phyloP scores from a whole-genome alignment of 1,140 invertebrate genomes.

The Drosophila yakuba region DNA sequence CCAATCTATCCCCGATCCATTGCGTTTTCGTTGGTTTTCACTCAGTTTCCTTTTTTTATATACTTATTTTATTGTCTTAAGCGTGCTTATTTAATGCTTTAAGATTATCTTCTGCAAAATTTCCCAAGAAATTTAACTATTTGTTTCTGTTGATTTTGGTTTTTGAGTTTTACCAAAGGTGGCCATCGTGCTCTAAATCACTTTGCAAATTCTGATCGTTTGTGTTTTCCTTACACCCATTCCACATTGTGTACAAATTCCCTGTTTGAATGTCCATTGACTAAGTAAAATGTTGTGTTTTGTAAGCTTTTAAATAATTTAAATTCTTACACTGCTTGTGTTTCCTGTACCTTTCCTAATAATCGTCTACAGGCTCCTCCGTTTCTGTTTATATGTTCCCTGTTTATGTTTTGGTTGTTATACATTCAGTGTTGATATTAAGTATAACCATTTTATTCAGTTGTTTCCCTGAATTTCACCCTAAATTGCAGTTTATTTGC shows the following conservation, averaged over 20 bases:
- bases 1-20: not conserved
- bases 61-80: too few relatives aligned
- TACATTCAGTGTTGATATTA: too few relatives aligned
- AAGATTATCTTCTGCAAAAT: not conserved
- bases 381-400: not conserved
- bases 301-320: not conserved
- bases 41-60: not conserved
- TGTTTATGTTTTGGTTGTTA: not conserved
- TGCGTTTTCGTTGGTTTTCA: conserved; percentile 17
- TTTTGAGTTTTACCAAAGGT: not conserved
- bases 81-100: too few relatives aligned
- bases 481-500: not conserved
- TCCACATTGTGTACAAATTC: not conserved
- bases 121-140: not conserved
- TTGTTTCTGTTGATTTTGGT: not conserved
- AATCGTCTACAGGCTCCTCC: not conserved
- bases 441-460: conserved; percentile 1
- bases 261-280: not conserved
- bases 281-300: not conserved
- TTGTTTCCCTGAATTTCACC: not conserved
- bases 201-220: not conserved
- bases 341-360: not conserved
- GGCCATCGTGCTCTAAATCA: too few relatives aligned
- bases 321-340: not conserved
- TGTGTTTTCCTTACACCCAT: not conserved